Evolutionary conservation across 2,888 invertebrate species (phyloP).

Genomic region (Prosopocoilus inquinatus): DNA sequence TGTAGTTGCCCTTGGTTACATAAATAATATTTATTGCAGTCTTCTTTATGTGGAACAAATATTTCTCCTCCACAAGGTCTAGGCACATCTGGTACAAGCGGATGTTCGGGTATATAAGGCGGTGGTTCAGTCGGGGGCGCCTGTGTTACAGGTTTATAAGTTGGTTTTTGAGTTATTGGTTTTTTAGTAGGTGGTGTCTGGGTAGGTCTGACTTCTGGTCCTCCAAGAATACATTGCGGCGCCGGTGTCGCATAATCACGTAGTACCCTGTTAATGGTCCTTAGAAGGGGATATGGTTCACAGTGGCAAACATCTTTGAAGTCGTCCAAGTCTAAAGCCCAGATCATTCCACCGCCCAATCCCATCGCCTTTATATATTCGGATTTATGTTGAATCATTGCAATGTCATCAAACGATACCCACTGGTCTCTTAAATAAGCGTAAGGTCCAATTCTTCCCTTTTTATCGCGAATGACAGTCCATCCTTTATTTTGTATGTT

Average conservation of each 20-base stretch:
- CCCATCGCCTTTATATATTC: slow-evolving; percentile 77
- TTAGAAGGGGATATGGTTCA: slow-evolving; percentile 76
- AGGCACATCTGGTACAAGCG: neutral
- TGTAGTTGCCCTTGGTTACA: slow-evolving; percentile 73
- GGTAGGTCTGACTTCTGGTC: slow-evolving; percentile 13
- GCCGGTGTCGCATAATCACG: slow-evolving; percentile 66
- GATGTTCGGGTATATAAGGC: neutral
- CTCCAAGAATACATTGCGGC: slow-evolving; percentile 60
- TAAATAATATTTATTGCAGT: slow-evolving; percentile 77
- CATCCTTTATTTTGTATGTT: slow-evolving; percentile 73
- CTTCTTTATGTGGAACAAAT: slow-evolving; percentile 62
- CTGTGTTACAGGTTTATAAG: slow-evolving; percentile 3
- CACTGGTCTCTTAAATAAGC: slow-evolving; percentile 83
- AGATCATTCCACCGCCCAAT: slow-evolving; percentile 84
- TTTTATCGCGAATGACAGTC: slow-evolving; percentile 71
- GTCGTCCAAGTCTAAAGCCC: slow-evolving; percentile 87
- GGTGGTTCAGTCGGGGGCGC: neutral
- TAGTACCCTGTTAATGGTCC: slow-evolving; percentile 77
- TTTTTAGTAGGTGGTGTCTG: slow-evolving; percentile 27
- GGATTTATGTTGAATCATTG: slow-evolving; percentile 80
- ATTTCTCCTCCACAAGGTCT: slow-evolving; percentile 54
- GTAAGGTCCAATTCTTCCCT: slow-evolving; percentile 85
- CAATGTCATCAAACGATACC: slow-evolving; percentile 90
- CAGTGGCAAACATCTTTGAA: slow-evolving; percentile 79
- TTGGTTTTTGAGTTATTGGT: slow-evolving; percentile 19